These are phyloP conservation scores for Melikaiella ostensackeni DNA, from an alignment of 2,888 invertebrate genomes.

Conservation along the genomic window DNA sequence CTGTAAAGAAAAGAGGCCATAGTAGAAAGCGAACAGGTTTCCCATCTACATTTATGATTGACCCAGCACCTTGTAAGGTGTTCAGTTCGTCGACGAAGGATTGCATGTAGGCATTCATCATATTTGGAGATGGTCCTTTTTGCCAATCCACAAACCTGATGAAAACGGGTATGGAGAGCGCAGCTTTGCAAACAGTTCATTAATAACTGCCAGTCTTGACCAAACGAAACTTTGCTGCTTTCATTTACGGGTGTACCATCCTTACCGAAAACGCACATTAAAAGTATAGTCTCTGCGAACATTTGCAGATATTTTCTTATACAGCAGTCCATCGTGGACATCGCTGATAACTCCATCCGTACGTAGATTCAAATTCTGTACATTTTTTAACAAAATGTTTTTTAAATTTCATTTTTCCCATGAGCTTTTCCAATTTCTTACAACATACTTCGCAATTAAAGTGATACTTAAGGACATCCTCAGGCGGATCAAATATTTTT, in stretches of 20 bases:
- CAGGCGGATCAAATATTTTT: conserved; percentile 7
- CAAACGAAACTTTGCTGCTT: no score
- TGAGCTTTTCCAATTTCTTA: background rate
- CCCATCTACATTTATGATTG: background rate
- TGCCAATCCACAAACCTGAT: no score
- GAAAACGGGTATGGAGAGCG: no score
- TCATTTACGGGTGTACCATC: no score
- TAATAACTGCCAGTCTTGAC: no score
- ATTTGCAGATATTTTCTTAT: background rate
- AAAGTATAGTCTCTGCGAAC: background rate
- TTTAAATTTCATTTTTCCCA: background rate
- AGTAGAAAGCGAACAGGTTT: background rate
- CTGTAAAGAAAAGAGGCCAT: background rate
- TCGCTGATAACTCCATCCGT: background rate
- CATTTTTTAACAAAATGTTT: background rate
- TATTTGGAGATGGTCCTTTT: no score
- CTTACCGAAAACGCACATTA: no score
- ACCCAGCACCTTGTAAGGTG: no score
- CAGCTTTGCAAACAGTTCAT: no score
- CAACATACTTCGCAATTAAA: background rate
- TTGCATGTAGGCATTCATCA: no score
- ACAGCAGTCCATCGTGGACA: background rate
- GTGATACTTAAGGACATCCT: background rate
- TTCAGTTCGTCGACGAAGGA: no score
- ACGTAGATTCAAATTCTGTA: background rate